phyloP scores from a whole-genome alignment of 2,113 vertebrate genomes.

The Cyanoramphus novaezelandiae region DNA sequence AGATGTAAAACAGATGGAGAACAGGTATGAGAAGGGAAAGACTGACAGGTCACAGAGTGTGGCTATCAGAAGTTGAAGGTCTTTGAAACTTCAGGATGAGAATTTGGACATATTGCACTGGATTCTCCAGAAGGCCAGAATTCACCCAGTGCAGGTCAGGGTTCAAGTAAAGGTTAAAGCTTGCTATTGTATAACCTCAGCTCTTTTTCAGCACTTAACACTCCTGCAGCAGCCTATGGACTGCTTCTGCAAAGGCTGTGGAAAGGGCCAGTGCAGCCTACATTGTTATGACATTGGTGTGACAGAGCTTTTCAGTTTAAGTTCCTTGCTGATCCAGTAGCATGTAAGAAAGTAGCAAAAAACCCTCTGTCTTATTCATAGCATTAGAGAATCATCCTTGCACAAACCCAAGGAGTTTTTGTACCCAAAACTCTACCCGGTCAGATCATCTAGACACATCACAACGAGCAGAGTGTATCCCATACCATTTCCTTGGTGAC shows the following conservation, averaged over 20 bases:
- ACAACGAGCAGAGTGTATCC: not conserved
- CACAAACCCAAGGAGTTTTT: not conserved
- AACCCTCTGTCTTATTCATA: not conserved
- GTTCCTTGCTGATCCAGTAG: not conserved
- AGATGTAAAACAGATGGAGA: constrained; percentile 64
- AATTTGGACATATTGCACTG: not conserved
- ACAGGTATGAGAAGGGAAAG: constrained; percentile 44
- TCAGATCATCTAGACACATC: not conserved
- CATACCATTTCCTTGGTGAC: constrained; percentile 74
- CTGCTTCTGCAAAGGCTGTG: not conserved
- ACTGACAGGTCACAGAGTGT: not conserved
- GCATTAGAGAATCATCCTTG: not conserved
- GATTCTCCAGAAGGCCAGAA: not conserved
- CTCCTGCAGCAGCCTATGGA: not conserved
- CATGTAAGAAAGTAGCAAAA: not conserved
- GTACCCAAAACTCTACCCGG: not conserved
- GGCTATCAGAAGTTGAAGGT: constrained; percentile 15
- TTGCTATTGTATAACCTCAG: not conserved
- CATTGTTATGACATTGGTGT: no score
- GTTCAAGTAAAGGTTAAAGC: constrained; percentile 22
- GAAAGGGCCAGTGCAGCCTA: not conserved
- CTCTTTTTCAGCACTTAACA: not conserved
- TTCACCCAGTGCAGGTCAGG: not conserved
- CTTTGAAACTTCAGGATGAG: not conserved
- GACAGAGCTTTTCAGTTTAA: not conserved